Conservation (phyloP, 2,888 invertebrate species). For the Drosophila subquinaria region DNA sequence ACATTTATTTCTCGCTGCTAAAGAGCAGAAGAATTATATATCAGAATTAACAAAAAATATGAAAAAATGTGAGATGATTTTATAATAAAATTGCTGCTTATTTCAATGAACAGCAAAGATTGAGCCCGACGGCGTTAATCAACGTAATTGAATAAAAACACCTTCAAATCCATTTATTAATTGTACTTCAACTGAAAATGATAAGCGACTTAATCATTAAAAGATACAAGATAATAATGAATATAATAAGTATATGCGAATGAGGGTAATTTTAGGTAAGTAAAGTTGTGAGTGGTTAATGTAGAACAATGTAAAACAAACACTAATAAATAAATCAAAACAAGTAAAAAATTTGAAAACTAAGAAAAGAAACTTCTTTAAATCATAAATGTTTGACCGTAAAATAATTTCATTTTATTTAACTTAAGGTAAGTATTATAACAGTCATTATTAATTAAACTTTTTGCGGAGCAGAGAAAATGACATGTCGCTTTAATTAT, state of each 20-base stretch:
- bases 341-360: too few species aligned
- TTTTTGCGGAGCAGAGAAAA: too few species aligned
- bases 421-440: too few species aligned
- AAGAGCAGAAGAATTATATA: constrained; percentile 19
- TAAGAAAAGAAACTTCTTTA: too few species aligned
- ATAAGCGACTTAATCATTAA: not conserved
- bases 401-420: too few species aligned
- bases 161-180: constrained; percentile 11
- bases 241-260: not conserved
- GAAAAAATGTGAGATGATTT: constrained; percentile 15
- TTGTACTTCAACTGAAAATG: not conserved
- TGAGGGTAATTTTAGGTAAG: not conserved
- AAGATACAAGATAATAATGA: not conserved
- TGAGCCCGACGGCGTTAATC: constrained; percentile 11
- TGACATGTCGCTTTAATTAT: not conserved
- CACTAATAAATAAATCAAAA: not conserved
- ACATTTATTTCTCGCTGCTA: not conserved
- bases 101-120: constrained; percentile 31
- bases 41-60: constrained; percentile 15
- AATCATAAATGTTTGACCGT: too few species aligned
- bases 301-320: not conserved
- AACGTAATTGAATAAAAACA: constrained; percentile 30
- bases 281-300: not conserved
- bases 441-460: not conserved
- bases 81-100: constrained; percentile 38